A percentile compares a stretch with the other conserved stretches of the same genome.
Conservation (phyloP, 37 sponge, comb jelly and placozoan genomes). For the Hexactinellida sp. region DNA sequence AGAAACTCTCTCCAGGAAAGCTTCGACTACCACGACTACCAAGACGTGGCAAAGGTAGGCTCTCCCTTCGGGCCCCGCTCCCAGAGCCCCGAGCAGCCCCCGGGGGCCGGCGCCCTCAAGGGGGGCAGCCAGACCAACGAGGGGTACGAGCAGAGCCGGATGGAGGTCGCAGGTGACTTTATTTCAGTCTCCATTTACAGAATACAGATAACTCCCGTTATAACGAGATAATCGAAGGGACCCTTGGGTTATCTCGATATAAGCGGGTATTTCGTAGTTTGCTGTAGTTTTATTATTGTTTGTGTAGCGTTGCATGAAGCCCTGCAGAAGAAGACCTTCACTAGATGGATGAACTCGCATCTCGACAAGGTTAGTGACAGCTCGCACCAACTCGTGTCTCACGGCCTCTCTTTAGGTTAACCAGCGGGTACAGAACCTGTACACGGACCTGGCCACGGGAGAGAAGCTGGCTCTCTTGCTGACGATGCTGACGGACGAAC, state of each 20-base stretch:
- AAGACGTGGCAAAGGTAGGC: background rate
- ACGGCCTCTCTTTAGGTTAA: background rate
- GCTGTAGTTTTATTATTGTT: too few species aligned
- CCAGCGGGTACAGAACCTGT: background rate
- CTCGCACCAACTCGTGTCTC: background rate
- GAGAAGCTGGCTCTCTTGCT: background rate
- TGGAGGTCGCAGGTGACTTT: background rate
- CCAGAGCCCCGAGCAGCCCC: background rate
- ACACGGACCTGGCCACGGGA: background rate
- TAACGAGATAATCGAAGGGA: too few species aligned
- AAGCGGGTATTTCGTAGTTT: too few species aligned
- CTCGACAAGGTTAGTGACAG: background rate
- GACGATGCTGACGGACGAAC: background rate
- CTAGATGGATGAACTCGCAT: conserved; percentile 10
- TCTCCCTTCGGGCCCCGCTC: background rate
- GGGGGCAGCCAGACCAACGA: background rate
- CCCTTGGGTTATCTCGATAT: too few species aligned
- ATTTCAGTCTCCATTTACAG: too few species aligned
- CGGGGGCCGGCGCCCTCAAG: background rate
- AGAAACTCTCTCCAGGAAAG: background rate
- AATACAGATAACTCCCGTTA: too few species aligned
- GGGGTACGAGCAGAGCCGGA: background rate
- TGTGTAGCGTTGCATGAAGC: background rate
- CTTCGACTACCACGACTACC: background rate
- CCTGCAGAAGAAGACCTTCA: background rate